phyloP scores from a whole-genome alignment of 2,113 vertebrate genomes.

The Thunnus maccoyii region DNA sequence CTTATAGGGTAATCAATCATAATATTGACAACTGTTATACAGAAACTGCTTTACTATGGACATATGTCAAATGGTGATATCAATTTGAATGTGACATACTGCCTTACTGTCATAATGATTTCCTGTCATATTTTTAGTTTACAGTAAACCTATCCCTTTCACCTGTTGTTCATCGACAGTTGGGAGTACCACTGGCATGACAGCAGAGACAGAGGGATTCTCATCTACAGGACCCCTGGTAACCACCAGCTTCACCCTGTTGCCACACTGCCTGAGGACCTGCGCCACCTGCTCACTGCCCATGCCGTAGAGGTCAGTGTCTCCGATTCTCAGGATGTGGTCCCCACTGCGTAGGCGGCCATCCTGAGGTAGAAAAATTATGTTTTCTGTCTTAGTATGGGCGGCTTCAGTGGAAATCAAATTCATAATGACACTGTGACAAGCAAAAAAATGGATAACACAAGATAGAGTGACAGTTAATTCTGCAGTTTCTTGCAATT shows the following conservation, averaged over 20 bases:
- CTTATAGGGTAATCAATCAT: not conserved
- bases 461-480: slow-evolving; percentile 28
- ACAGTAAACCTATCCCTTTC: not conserved
- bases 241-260: slow-evolving; percentile 91
- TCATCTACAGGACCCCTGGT: slow-evolving; percentile 91
- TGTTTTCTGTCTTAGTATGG: not conserved
- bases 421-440: slow-evolving; percentile 7
- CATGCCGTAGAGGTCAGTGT: slow-evolving; percentile 93
- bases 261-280: slow-evolving; percentile 94
- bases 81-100: not conserved
- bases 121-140: not conserved
- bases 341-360: slow-evolving; percentile 93
- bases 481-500: slow-evolving; percentile 20
- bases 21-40: not conserved
- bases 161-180: slow-evolving; percentile 87
- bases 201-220: slow-evolving; percentile 75
- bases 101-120: not conserved
- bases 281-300: slow-evolving; percentile 96
- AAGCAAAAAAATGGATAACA: not conserved
- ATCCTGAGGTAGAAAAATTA: slow-evolving; percentile 81
- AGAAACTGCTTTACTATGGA: not conserved
- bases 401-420: slow-evolving; percentile 3
- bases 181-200: slow-evolving; percentile 81
- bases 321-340: slow-evolving; percentile 94
- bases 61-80: not conserved